Evolutionary conservation across 2,888 invertebrate genomes (phyloP), one percentile per base, ranked within the genome.

Genomic region (Noctua fimbriata): DNA sequence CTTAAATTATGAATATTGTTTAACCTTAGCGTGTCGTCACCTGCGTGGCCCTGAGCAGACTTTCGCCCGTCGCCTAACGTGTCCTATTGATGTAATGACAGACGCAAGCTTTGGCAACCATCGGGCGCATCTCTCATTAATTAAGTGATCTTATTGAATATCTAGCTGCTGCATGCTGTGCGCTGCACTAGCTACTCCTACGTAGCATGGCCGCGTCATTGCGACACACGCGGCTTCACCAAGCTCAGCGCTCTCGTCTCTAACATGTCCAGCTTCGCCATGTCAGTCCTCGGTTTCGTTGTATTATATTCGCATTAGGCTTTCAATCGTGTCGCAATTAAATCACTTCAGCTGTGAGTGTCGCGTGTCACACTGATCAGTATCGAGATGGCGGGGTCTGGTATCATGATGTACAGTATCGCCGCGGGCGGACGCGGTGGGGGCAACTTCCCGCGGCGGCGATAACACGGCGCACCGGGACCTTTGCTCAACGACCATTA

Each of bases 261-360:
- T 1, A 66, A 58, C 36, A 41, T 60, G 60, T 63, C 69, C 60
- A 80, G 69, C 58, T 76, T 76, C 4, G 24, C 66, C n/a, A n/a
- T n/a, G n/a, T n/a, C n/a, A 60, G 18, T 66, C 55, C 66, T 73
- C 60, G 16, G 63, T 69, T 36, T 12, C 10, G 16, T 74, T 28
- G 21, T 36, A 85, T 85, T 85, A 82, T 71, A 69, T 58, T 84
- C 77, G 55, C 60, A 81, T 81, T 77, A 85, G 63, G 55, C 49
- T 65, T 49, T 36, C 16, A 18, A 24, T 36, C 4, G 58, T 76
- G 69, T 60, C 55, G 65, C 36, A 84, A 60, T 28, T 63, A 36
- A 44, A 49, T 36, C 24, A 9, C 1, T 36, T 18, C 70, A 49
- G 32, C 28, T 1, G 36, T 16, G 32, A 12, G 12, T 21, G 44